Percentiles rank a stretch among this genome's conserved stretches.
phyloP scores from a whole-genome alignment of 2,888 invertebrate species.

The Cheiracanthium punctorium region DNA sequence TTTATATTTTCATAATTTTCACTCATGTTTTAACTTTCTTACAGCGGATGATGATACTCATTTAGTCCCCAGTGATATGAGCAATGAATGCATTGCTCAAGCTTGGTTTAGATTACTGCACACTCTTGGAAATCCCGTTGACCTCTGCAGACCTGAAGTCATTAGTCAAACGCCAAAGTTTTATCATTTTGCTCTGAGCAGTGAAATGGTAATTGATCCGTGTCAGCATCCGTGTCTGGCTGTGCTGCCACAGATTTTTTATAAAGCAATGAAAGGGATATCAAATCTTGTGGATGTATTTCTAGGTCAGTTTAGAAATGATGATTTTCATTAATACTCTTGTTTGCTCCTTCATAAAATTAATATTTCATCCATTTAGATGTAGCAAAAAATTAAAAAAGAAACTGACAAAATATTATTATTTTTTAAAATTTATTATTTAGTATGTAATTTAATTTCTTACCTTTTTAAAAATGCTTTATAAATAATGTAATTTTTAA shows the following conservation, averaged over 20 bases:
- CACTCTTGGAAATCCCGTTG: constrained; percentile 95
- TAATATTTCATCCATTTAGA: no score
- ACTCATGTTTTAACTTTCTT: constrained; percentile 67
- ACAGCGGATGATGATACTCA: constrained; percentile 89
- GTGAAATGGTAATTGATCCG: constrained; percentile 87
- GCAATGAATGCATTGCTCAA: constrained; percentile 90
- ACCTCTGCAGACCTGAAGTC: constrained; percentile 89
- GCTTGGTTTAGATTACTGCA: constrained; percentile 97
- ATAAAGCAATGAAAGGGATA: constrained; percentile 93
- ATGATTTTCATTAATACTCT: no score
- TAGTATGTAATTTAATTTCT: no score
- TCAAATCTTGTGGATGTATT: constrained; percentile 96
- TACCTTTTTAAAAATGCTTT: no score
- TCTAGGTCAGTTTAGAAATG: constrained; percentile 81
- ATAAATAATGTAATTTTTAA: no score
- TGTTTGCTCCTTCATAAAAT: no score
- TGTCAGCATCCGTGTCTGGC: constrained; percentile 92
- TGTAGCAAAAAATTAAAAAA: no score
- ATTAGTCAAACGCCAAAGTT: constrained; percentile 85
- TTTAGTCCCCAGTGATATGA: constrained; percentile 89
- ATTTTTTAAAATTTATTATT: no score
- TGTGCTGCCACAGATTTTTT: constrained; percentile 88
- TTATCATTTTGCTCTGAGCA: constrained; percentile 87
- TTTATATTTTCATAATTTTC: no score
- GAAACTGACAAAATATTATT: no score